A percentile compares a stretch with the other conserved stretches of the same genome.
phyloP scores from a whole-genome alignment of 2,113 vertebrate species.

The Isichthys henryi region DNA sequence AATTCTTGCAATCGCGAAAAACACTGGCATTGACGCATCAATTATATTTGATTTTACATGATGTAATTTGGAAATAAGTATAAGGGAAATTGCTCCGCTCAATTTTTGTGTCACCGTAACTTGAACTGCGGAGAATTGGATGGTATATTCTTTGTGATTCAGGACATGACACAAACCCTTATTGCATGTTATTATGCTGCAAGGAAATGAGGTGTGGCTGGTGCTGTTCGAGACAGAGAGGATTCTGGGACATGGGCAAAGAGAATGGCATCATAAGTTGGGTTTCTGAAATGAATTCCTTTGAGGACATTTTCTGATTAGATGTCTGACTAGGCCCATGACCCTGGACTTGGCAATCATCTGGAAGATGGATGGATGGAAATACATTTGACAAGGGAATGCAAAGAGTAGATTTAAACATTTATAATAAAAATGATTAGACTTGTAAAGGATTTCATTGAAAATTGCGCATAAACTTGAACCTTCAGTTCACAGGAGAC shows the following conservation, averaged over 20 bases:
- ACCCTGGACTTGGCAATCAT: not conserved
- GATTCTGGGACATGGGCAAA: not conserved
- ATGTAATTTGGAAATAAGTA: conserved; percentile 58
- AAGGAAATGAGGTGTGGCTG: conserved; percentile 26
- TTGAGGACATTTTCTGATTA: not conserved
- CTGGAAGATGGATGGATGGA: not conserved
- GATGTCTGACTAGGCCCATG: not conserved
- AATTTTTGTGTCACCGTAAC: conserved; percentile 31
- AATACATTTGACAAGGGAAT: not conserved
- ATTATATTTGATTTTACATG: conserved; percentile 50
- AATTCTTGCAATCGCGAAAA: not conserved
- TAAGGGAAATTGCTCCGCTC: conserved; percentile 47
- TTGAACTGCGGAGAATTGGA: not conserved
- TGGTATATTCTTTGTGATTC: conserved; percentile 6
- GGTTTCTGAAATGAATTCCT: not conserved
- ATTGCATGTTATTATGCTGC: conserved; percentile 34
- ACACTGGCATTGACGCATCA: conserved; percentile 36
- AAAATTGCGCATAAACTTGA: not conserved
- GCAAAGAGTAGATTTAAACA: not conserved
- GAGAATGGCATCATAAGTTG: not conserved
- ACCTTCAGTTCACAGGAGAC: not conserved
- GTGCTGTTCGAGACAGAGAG: not conserved
- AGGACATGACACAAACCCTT: conserved; percentile 34
- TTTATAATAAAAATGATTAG: not conserved
- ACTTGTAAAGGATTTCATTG: not conserved